Conservation (phyloP, 2,797 vertebrate genomes). For the Perodicticus potto region DNA sequence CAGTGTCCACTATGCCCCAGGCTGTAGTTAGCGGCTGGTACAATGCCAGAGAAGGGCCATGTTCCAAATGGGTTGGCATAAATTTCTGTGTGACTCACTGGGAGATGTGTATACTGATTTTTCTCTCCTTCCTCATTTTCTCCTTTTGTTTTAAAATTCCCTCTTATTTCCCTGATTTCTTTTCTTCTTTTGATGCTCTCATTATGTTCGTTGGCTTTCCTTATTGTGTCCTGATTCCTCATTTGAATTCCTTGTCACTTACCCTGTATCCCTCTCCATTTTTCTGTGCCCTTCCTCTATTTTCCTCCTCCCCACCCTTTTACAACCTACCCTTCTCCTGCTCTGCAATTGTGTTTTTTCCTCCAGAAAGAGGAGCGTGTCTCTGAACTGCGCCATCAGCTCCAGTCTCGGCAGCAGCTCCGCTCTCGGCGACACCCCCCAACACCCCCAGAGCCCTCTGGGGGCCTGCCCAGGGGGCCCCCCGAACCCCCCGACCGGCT, state of each 20-base stretch:
- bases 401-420: slow-evolving; percentile 94
- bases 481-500: slow-evolving; percentile 90
- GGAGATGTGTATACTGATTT: background rate
- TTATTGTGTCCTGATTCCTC: background rate
- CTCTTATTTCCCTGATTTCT: background rate
- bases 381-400: slow-evolving; percentile 94
- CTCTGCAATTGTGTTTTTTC: background rate
- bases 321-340: background rate
- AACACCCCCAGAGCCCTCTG: slow-evolving; percentile 89
- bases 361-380: slow-evolving; percentile 95
- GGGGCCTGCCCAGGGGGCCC: slow-evolving; percentile 84
- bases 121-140: background rate
- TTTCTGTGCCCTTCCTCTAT: background rate
- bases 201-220: background rate
- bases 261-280: background rate
- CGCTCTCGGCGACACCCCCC: slow-evolving; percentile 93
- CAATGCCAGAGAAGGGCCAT: no score
- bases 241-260: background rate
- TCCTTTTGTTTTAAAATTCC: slow-evolving; percentile 15
- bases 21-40: background rate
- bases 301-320: background rate
- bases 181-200: background rate
- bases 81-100: background rate
- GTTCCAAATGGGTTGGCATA: background rate
- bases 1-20: background rate